Conservation (phyloP, 2,888 invertebrate species). For the Tubulanus polymorphus region DNA sequence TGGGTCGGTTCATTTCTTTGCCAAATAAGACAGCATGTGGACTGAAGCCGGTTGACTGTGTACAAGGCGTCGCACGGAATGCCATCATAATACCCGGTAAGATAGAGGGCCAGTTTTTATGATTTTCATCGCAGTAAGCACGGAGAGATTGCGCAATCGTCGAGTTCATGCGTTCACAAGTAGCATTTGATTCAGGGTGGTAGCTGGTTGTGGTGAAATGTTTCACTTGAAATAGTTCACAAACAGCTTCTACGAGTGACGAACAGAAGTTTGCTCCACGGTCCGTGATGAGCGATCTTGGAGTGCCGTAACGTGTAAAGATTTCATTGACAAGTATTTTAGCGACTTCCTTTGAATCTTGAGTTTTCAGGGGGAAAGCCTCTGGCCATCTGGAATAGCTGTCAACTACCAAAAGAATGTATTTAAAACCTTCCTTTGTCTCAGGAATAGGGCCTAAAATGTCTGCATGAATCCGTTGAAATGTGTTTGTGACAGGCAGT, state of each 20-base stretch:
- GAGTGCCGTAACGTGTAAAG: slow-evolving; percentile 23
- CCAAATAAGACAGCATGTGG: slow-evolving; percentile 21
- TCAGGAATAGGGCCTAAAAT: not conserved
- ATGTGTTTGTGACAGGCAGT: not conserved
- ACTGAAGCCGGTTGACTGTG: slow-evolving; percentile 19
- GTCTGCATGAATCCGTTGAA: not conserved
- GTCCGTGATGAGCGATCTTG: slow-evolving; percentile 18
- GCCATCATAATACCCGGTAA: slow-evolving; percentile 24
- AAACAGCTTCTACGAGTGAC: slow-evolving; percentile 19
- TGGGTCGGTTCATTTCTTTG: slow-evolving; percentile 18
- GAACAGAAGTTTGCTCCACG: slow-evolving; percentile 22
- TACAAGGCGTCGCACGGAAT: slow-evolving; percentile 17
- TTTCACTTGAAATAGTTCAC: slow-evolving; percentile 21
- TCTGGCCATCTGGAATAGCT: slow-evolving; percentile 5
- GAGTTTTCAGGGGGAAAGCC: slow-evolving; percentile 12
- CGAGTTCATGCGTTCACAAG: slow-evolving; percentile 21
- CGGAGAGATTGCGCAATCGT: slow-evolving; percentile 19
- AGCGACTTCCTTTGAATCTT: slow-evolving; percentile 21
- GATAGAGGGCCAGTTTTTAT: slow-evolving; percentile 18
- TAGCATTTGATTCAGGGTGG: slow-evolving; percentile 21
- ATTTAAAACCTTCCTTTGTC: not conserved
- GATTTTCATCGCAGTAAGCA: slow-evolving; percentile 15
- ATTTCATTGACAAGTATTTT: slow-evolving; percentile 19
- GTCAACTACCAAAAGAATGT: not conserved
- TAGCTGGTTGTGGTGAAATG: slow-evolving; percentile 18